Percentiles rank a stretch among this genome's conserved stretches.
phyloP scores from a whole-genome alignment of 2,888 invertebrate species.

The Notodromas monacha region DNA sequence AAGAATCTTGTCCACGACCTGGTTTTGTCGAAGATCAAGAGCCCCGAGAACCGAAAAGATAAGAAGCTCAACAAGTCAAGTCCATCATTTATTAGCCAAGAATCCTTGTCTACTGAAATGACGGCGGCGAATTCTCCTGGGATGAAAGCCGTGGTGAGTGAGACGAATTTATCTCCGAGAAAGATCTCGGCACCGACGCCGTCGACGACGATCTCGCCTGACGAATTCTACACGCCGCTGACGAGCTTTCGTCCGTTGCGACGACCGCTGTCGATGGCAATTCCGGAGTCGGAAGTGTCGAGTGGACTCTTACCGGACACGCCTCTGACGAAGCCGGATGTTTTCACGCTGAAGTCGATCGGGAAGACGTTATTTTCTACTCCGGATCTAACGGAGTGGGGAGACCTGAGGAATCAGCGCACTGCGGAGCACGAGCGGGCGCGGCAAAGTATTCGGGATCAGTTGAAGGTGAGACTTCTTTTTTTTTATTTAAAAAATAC shows the following conservation, averaged over 20 bases:
- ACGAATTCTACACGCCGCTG: constrained; percentile 13
- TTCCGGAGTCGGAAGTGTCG: constrained; percentile 6
- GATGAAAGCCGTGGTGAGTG: too few species aligned
- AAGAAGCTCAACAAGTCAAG: constrained; percentile 16
- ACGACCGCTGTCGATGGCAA: constrained; percentile 9
- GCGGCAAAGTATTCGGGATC: too few species aligned
- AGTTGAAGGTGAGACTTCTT: too few species aligned
- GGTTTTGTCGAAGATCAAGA: constrained; percentile 31
- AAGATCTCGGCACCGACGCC: neutral
- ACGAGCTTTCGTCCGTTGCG: constrained; percentile 12
- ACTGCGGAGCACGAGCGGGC: too few species aligned
- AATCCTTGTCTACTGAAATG: constrained; percentile 2
- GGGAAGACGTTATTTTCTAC: too few species aligned
- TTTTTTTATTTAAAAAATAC: too few species aligned
- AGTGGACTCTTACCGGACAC: constrained; percentile 10
- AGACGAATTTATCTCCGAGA: neutral
- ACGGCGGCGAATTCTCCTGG: constrained; percentile 6
- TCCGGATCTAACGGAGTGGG: too few species aligned
- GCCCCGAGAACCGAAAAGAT: constrained; percentile 27
- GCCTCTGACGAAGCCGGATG: constrained; percentile 14
- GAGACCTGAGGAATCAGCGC: too few species aligned
- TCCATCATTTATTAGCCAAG: constrained; percentile 7
- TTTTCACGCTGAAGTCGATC: too few species aligned
- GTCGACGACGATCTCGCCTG: constrained; percentile 8
- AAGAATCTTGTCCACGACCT: constrained; percentile 48